A percentile compares a stretch with the other conserved stretches of the same genome.
phyloP scores from a whole-genome alignment of 2,888 invertebrate species.

The Sphinx pinastri region DNA sequence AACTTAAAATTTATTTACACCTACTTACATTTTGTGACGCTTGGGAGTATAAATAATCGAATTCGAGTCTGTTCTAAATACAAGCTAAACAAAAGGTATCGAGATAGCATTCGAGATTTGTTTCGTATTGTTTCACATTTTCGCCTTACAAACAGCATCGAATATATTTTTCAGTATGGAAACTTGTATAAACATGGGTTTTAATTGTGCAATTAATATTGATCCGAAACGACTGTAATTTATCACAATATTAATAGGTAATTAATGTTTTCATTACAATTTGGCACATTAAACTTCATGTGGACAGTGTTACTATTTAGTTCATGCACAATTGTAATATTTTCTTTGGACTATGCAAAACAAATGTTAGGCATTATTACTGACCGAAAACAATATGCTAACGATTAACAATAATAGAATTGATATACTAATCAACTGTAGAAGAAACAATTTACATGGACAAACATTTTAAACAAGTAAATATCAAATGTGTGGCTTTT shows the following conservation, averaged over 20 bases:
- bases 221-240: too few species aligned
- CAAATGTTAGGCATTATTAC: conserved; percentile 56
- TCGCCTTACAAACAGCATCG: conserved; percentile 32
- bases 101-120: conserved; percentile 44
- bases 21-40: conserved; percentile 80
- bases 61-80: conserved; percentile 23
- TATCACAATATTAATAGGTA: too few species aligned
- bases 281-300: conserved; percentile 67
- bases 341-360: conserved; percentile 64
- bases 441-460: conserved; percentile 41
- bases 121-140: conserved; percentile 40
- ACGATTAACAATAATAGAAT: conserved; percentile 61
- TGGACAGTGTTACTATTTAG: conserved; percentile 37
- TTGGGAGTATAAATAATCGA: conserved; percentile 65
- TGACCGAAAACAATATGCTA: conserved; percentile 65
- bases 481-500: conserved; percentile 31
- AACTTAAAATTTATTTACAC: conserved; percentile 83
- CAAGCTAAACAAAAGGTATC: conserved; percentile 33
- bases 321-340: conserved; percentile 49
- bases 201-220: not conserved
- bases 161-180: not conserved
- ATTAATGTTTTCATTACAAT: conserved; percentile 51
- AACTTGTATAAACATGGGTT: not conserved
- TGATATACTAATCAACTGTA: conserved; percentile 46
- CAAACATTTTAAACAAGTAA: conserved; percentile 43